phyloP scores from a whole-genome alignment of 2,113 vertebrate species.

The Ochotona princeps region DNA sequence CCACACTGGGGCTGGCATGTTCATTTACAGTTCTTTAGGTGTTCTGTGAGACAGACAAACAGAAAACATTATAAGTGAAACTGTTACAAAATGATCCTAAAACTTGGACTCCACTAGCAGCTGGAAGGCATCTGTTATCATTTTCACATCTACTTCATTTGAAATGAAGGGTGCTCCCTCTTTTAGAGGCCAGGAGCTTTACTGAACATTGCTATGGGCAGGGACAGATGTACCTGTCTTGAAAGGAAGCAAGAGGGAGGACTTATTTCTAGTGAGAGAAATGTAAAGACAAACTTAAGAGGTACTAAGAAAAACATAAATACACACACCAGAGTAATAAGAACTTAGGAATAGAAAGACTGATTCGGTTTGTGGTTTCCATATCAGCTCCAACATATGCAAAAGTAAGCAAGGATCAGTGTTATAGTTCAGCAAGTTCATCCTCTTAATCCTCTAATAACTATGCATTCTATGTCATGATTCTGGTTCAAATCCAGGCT shows the following conservation, averaged over 20 bases:
- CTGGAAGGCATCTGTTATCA: not conserved
- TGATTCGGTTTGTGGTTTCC: constrained; percentile 37
- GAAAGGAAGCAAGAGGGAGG: not conserved
- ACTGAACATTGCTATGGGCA: not conserved
- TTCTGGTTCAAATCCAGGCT: too few species aligned
- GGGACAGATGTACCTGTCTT: not conserved
- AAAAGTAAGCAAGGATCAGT: not conserved
- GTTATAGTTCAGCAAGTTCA: too few species aligned
- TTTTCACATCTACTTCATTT: not conserved
- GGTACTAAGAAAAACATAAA: not conserved
- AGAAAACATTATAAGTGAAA: constrained; percentile 21
- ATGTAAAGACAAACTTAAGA: constrained; percentile 34
- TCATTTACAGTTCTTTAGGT: constrained; percentile 36
- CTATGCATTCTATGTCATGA: too few species aligned
- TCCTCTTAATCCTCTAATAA: too few species aligned
- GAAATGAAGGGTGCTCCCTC: not conserved
- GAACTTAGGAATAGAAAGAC: constrained; percentile 18
- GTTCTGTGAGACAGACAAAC: constrained; percentile 17
- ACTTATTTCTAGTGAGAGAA: constrained; percentile 35
- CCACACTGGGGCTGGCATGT: not conserved
- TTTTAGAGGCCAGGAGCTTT: not conserved
- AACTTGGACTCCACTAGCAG: not conserved
- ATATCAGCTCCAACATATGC: not conserved
- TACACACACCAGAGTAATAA: not conserved
- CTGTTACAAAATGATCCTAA: not conserved